Evolutionary conservation across 2,888 invertebrate species (phyloP), one percentile per base, ranked within the genome.

Genomic region (Ctena decussata): DNA sequence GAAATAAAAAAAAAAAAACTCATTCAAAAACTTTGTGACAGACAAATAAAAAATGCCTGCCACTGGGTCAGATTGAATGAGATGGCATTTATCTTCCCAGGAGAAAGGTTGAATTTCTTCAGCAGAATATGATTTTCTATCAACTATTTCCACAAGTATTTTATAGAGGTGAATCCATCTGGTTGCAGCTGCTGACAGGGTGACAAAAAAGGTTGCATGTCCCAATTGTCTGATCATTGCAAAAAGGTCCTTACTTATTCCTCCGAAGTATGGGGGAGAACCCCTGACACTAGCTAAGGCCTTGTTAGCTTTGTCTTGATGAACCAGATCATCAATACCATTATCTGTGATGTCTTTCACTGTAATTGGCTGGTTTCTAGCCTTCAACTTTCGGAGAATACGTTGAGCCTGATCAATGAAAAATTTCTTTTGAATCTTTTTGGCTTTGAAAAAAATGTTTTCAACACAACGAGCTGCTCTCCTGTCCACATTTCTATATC

Each of bases 401-500:
- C 89, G 15, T 65, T 82, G 69, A n/a, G 71, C 75, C 60, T 89
- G 80, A 39, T 87, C 83, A 15, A 83, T 65, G 12, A 86, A 49
- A 5, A 37, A 24, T 70, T 87, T 89, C 79, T 81, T 83, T 72
- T 89, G 87, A 11, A 87, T 65, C 37, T 84, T 89, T 78, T 85
- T 89, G 18, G 80, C 71, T 77, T 87, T 85, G 37, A 87, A 89
- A 15, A 89, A 89, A 3, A 89, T 21, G 53, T 87, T 89, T 81
- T 60, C 60, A 1, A 60, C 30, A 60, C 18, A 11, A 6, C 5
- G 3, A 18, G 87, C 84, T 46, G 73, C 76, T 65, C 83, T 39
- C 69, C 86, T 77, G 46, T 87, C 89, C 21, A 30, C 24, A 53
- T 79, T 71, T 71, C 78, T 21, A 78, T 27, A 49, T 78, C 71